These are phyloP conservation scores for Albula goreensis DNA, from an alignment of 2,113 vertebrate genomes.

Conservation along the genomic window DNA sequence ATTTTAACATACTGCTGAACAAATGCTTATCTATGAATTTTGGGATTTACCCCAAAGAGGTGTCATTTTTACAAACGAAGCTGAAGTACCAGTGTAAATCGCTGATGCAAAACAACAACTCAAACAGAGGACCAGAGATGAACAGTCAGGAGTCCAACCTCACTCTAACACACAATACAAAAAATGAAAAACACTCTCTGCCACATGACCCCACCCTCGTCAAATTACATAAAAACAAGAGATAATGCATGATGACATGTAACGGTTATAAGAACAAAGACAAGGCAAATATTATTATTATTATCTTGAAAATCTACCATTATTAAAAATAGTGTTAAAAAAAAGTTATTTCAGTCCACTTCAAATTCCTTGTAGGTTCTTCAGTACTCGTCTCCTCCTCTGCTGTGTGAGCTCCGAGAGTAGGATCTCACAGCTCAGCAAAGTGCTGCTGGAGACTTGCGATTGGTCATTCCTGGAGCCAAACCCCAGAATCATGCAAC, in stretches of 20 bases:
- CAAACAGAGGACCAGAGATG: too few relatives aligned
- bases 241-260: background rate
- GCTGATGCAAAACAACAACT: background rate
- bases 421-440: background rate
- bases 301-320: background rate
- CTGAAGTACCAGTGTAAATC: background rate
- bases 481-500: background rate
- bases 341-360: background rate
- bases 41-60: background rate
- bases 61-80: background rate
- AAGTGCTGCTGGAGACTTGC: background rate
- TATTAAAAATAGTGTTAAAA: constrained; percentile 3
- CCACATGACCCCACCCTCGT: background rate
- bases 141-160: background rate
- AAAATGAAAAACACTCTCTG: background rate
- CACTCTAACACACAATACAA: background rate
- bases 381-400: background rate
- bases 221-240: background rate
- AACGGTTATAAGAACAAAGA: background rate
- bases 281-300: background rate
- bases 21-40: background rate
- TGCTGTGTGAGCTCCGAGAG: background rate
- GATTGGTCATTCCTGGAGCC: background rate
- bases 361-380: background rate
- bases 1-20: background rate